Evolutionary conservation across 2,888 invertebrate species (phyloP), one percentile per base, ranked within the genome.

Genomic region (Chloroclystis v-ata): DNA sequence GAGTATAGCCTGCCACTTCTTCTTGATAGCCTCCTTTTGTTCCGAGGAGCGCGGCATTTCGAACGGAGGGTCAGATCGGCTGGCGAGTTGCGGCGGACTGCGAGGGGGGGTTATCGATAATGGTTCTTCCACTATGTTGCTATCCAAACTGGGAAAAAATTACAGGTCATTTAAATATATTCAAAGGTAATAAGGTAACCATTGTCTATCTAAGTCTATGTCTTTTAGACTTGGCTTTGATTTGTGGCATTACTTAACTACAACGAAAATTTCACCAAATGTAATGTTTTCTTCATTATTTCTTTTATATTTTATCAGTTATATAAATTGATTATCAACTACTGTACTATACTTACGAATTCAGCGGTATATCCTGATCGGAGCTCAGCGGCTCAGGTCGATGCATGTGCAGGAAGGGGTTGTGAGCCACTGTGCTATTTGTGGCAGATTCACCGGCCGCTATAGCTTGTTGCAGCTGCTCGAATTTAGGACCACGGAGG

Each of bases 401-500:
- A 61, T 88, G 89, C 82, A 88, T 86, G 72, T 86, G 86, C 43
- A 88, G 71, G 89, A 91, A 90, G 62, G 86, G 90, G 78, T 87
- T 90, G 80, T 85, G 88, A 1, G 89, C 84, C 9, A 89, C 79
- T 12, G 91, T 88, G 11, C 91, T 85, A 63, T 90, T 82, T 16
- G 89, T 82, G 9, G 90, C 89, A 59, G 92, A 90, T 81, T 95
- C 94, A 67, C 94, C 94, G 47, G 94, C 94, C 52, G 94, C 95
- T 63, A 95, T 95, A 51, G 95, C 95, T 72, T 94, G 94, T 79
- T 95, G 95, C 48, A 95, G 83, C 78, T 96, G 95, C 71, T 96
- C 95, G 78, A 92, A 96, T 75, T 96, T 96, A 9, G 96, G 95
- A 1, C 97, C 97, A 60, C 96, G 93, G 29, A 96, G 89, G 76